A percentile compares a stretch with the other conserved stretches of the same genome.
phyloP scores from a whole-genome alignment of 2,888 invertebrate genomes.

The Heliconius ismenius region DNA sequence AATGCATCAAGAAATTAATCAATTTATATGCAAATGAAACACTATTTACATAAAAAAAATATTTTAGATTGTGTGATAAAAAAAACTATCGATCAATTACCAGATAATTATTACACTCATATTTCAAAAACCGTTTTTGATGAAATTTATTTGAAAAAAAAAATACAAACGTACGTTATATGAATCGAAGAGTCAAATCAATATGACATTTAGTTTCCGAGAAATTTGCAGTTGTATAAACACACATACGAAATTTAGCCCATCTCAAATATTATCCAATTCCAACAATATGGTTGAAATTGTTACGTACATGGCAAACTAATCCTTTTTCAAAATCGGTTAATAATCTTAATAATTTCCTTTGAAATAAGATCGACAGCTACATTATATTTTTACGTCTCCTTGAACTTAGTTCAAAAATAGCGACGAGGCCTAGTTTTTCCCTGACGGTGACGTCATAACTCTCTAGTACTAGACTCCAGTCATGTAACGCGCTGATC shows the following conservation, averaged over 20 bases:
- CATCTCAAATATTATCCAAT: not conserved
- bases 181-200: too few species aligned
- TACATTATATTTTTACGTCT: not conserved
- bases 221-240: too few species aligned
- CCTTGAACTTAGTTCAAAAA: constrained; percentile 19
- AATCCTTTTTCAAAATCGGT: not conserved
- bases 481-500: constrained; percentile 20
- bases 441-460: not conserved
- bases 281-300: not conserved
- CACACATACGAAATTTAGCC: too few species aligned
- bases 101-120: too few species aligned
- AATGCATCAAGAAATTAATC: constrained; percentile 11
- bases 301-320: not conserved
- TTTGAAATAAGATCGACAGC: not conserved
- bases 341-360: not conserved
- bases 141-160: too few species aligned
- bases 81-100: too few species aligned
- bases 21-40: not conserved
- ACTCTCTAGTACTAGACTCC: not conserved
- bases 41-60: not conserved
- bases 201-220: too few species aligned
- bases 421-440: constrained; percentile 5
- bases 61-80: not conserved
- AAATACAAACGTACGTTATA: too few species aligned
- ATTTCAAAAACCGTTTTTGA: too few species aligned